Evolutionary conservation across 35 echinoderm and acorn worm species (phyloP).

Genomic region (Strongylocentrotus purpuratus): DNA sequence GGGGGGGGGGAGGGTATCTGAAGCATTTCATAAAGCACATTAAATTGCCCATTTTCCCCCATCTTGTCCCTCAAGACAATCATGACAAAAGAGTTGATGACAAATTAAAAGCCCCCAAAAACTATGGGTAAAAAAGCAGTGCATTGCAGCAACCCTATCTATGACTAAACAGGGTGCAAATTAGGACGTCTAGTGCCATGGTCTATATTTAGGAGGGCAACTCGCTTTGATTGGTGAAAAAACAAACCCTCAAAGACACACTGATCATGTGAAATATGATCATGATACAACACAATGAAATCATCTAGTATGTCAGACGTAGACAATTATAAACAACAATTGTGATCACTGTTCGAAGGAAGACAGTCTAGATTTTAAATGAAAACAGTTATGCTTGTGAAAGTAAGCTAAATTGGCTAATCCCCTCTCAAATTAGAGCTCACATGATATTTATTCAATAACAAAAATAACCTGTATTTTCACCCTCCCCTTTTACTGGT

Average conservation of each 20-base stretch:
- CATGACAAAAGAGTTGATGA: neutral
- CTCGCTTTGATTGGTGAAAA: neutral
- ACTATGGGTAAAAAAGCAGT: neutral
- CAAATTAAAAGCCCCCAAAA: neutral
- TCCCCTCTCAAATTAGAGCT: neutral
- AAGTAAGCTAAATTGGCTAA: neutral
- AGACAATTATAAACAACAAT: neutral
- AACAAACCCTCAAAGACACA: neutral
- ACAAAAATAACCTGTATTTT: neutral
- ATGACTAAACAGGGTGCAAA: neutral
- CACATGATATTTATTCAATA: neutral
- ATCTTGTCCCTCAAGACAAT: neutral
- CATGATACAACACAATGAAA: neutral
- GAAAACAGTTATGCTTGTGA: neutral
- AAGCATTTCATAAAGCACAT: no score
- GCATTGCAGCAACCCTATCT: neutral
- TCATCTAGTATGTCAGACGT: neutral
- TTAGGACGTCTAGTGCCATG: neutral
- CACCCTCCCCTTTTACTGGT: no score
- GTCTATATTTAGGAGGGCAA: neutral
- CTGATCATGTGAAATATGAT: neutral
- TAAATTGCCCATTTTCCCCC: no score
- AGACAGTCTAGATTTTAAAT: neutral
- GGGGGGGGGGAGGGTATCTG: no score
- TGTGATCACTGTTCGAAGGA: neutral